Evolutionary conservation across 2,888 invertebrate species (phyloP).

Genomic region (Stenichneumon culpator): DNA sequence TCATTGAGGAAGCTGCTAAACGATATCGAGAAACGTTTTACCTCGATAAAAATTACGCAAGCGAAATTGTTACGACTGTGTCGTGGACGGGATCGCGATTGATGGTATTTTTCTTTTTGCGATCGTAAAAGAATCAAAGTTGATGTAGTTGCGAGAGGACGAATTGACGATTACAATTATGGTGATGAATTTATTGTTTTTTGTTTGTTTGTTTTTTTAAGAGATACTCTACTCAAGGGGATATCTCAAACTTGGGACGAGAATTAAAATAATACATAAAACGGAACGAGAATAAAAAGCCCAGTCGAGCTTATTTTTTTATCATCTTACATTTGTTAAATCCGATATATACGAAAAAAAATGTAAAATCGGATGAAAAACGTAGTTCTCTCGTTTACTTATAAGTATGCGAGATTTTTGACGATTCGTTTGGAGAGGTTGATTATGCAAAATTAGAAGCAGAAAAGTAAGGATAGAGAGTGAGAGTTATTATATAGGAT

Average conservation of each 20-base stretch:
- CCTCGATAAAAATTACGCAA: slow-evolving; percentile 16
- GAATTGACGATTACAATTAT: neutral
- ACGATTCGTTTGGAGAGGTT: slow-evolving; percentile 27
- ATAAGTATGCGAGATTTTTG: slow-evolving; percentile 35
- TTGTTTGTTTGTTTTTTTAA: neutral
- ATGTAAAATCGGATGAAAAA: neutral
- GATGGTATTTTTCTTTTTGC: neutral
- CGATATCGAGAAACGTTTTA: slow-evolving; percentile 40
- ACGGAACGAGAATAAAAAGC: slow-evolving; percentile 22
- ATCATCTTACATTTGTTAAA: slow-evolving; percentile 66
- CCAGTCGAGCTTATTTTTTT: slow-evolving; percentile 71
- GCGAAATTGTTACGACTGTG: slow-evolving; percentile 11
- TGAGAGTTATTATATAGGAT: neutral
- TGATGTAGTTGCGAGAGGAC: neutral
- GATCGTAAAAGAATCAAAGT: slow-evolving; percentile 2
- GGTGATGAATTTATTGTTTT: neutral
- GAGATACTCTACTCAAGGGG: slow-evolving; percentile 6
- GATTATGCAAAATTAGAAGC: neutral
- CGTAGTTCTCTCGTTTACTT: slow-evolving; percentile 52
- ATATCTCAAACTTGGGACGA: slow-evolving; percentile 18
- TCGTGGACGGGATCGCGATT: neutral
- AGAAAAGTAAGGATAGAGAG: neutral
- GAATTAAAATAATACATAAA: slow-evolving; percentile 1
- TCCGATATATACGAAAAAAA: slow-evolving; percentile 11
- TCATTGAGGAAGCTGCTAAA: slow-evolving; percentile 38